These are phyloP conservation scores for Drosophila conformis DNA, from an alignment of 2,888 invertebrate genomes.

Conservation along the genomic window DNA sequence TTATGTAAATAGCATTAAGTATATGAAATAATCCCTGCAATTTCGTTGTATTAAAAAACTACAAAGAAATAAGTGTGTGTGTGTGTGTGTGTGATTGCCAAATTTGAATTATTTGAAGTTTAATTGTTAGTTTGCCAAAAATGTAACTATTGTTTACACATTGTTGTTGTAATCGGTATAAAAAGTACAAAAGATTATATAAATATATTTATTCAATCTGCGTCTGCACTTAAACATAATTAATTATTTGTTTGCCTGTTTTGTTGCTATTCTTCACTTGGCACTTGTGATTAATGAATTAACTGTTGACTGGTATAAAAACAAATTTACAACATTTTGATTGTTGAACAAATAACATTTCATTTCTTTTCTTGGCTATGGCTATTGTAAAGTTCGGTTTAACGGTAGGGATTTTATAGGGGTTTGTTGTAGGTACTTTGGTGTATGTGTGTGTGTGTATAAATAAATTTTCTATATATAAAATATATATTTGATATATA, in stretches of 20 bases:
- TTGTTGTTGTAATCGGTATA: slow-evolving; percentile 45
- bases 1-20: slow-evolving; percentile 41
- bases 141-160: slow-evolving; percentile 59
- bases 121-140: slow-evolving; percentile 64
- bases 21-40: slow-evolving; percentile 83
- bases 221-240: slow-evolving; percentile 56
- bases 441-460: slow-evolving; percentile 82
- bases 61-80: slow-evolving; percentile 50
- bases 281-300: slow-evolving; percentile 66
- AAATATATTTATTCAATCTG: slow-evolving; percentile 58
- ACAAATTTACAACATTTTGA: slow-evolving; percentile 62
- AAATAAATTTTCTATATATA: slow-evolving; percentile 83
- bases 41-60: slow-evolving; percentile 75
- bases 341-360: slow-evolving; percentile 69
- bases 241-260: slow-evolving; percentile 46
- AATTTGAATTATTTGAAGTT: slow-evolving; percentile 56
- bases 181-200: slow-evolving; percentile 71
- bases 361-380: slow-evolving; percentile 53
- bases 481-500: slow-evolving; percentile 83
- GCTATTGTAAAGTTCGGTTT: slow-evolving; percentile 61
- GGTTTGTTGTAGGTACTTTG: slow-evolving; percentile 79
- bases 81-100: slow-evolving; percentile 59
- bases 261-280: slow-evolving; percentile 54
- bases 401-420: slow-evolving; percentile 52
- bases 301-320: slow-evolving; percentile 54